Evolutionary conservation across 2,888 invertebrate species (phyloP), one percentile per base, ranked within the genome.

Genomic region (Siphonodentalium dalli): DNA sequence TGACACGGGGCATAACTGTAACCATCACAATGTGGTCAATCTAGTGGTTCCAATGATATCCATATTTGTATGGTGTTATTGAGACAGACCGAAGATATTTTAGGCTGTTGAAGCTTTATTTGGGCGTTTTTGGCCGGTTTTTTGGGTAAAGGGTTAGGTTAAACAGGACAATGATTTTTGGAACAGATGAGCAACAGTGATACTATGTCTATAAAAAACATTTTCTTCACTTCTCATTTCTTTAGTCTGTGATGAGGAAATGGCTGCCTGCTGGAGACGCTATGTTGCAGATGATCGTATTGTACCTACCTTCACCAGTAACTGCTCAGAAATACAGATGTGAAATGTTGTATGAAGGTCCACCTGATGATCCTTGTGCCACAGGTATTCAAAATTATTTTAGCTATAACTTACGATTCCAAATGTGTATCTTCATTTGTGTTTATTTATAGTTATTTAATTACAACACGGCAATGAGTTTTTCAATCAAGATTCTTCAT

Each of bases 191-290:
- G 31, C n/a, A 31, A 31, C 31, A 9, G n/a, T 31, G 9, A 11
- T 31, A 31, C 9, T 11, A 31, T 31, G n/a, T n/a, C n/a, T n/a
- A 6, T 31, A 31, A 1, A n/a, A n/a, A 13, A 13, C 13, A 31
- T 31, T 13, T 31, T 13, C n/a, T 13, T n/a, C 13, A 31, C 4
- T 20, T 38, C 33, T 27, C 26, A n/a, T 33, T 20, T 44, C 42
- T 57, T 13, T 63, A 89, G 88, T 90, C 92, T 68, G 92, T 99
- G 62, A 99, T 99, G 98, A 90, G 98, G 74, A 92, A 92, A 60
- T 99, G 99, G 99, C 86, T 99, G 84, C 99, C 99, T 50, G 99
- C 99, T 81, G 99, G 99, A 71, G 98, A 99, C 84, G 95, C 99
- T 77, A 86, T 99, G 76, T 92, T 99, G 85, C 97, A 99, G 88